Conservation (phyloP, 2,113 vertebrate genomes). For the Nycticorax nycticorax region DNA sequence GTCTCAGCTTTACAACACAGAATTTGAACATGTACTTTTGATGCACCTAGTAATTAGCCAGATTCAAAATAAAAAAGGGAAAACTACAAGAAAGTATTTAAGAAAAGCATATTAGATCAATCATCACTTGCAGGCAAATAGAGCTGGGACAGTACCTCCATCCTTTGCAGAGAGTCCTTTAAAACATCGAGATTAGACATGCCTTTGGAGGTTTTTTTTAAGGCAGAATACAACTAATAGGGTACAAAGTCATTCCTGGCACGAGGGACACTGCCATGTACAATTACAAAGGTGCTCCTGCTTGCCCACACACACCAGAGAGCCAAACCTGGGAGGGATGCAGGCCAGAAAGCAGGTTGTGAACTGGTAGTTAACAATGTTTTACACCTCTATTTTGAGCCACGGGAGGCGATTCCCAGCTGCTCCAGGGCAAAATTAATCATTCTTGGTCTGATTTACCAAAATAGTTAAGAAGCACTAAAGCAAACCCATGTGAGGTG, state of each 20-base stretch:
- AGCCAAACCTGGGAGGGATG: background rate
- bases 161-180: background rate
- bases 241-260: background rate
- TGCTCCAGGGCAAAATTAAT: background rate
- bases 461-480: background rate
- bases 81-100: background rate
- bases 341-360: background rate
- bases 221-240: background rate
- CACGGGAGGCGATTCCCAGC: background rate
- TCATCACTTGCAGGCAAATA: background rate
- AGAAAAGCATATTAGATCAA: background rate
- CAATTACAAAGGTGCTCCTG: background rate
- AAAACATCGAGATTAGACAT: background rate
- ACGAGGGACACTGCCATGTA: background rate
- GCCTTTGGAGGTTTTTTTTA: background rate
- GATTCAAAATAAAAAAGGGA: background rate
- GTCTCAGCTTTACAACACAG: background rate
- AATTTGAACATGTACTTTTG: background rate
- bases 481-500: accelerated
- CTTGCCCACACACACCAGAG: accelerated
- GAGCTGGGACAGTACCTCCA: background rate
- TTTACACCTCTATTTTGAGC: background rate
- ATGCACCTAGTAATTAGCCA: background rate
- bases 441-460: background rate
- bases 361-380: background rate